Percentiles rank a stretch among this genome's conserved stretches.
Evolutionary conservation across 1,140 invertebrate genomes (phyloP).

Genomic region (Antheraea mylitta): DNA sequence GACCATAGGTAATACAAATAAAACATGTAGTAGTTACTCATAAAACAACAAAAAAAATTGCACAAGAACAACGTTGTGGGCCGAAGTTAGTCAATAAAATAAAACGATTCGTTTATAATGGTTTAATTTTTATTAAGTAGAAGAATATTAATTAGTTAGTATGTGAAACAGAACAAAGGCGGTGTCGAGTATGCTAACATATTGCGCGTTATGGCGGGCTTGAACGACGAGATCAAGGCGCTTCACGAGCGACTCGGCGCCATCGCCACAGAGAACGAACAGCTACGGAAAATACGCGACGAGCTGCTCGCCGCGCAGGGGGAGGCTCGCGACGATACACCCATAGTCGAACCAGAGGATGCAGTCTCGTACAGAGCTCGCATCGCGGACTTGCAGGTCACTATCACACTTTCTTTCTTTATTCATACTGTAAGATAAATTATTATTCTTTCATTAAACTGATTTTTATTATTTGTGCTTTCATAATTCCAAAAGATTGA

Average conservation of each 20-base stretch:
- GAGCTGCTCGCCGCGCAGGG: slow-evolving; percentile 53
- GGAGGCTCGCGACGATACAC: slow-evolving; percentile 30
- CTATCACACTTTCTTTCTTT: background rate
- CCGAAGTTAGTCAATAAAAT: background rate
- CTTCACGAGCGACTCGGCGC: slow-evolving; percentile 49
- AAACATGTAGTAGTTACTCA: too few species aligned
- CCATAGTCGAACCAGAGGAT: slow-evolving; percentile 39
- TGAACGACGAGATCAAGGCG: slow-evolving; percentile 67
- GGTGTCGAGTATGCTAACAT: slow-evolving; percentile 65
- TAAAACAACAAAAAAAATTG: too few species aligned
- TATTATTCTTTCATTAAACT: background rate
- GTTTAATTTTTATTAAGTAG: background rate
- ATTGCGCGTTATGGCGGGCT: slow-evolving; percentile 63
- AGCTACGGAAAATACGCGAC: slow-evolving; percentile 55
- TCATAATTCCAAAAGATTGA: too few species aligned
- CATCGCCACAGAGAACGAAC: slow-evolving; percentile 45
- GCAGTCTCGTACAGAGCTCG: slow-evolving; percentile 41
- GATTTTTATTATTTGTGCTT: too few species aligned
- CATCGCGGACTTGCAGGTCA: slow-evolving; percentile 59
- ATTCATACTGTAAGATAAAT: background rate
- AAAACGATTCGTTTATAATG: background rate
- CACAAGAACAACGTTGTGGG: too few species aligned
- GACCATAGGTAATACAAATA: too few species aligned
- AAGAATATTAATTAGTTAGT: background rate
- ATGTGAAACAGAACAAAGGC: slow-evolving; percentile 44